Conservation (phyloP, 2,797 vertebrate species). For the Carduelis carduelis region DNA sequence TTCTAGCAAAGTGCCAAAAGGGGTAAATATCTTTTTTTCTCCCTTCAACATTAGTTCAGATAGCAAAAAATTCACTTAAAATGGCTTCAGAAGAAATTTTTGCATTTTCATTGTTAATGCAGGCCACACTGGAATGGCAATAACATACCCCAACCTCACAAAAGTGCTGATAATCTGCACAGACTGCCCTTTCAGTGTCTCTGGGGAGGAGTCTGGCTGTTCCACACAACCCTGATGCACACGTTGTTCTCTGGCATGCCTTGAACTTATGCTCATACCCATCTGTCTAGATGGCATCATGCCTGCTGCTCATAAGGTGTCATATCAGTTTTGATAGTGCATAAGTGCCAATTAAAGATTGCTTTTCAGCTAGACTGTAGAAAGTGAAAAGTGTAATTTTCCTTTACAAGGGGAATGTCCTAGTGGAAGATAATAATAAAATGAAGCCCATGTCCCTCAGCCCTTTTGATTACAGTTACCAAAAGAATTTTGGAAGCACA, state of each 20-base stretch:
- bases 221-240: background rate
- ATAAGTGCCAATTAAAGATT: slow-evolving; percentile 49
- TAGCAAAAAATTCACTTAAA: slow-evolving; percentile 14
- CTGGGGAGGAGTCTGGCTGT: slow-evolving; percentile 40
- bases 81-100: background rate
- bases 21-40: slow-evolving; percentile 7
- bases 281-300: slow-evolving; percentile 69
- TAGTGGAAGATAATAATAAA: background rate
- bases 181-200: slow-evolving; percentile 33
- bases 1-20: slow-evolving; percentile 1
- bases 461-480: background rate
- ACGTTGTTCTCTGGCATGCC: slow-evolving; percentile 38
- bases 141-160: background rate
- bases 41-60: background rate
- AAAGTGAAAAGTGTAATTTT: background rate
- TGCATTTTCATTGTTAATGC: background rate
- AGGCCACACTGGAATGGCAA: background rate
- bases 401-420: background rate
- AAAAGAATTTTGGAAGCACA: background rate
- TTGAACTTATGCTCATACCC: slow-evolving; percentile 53
- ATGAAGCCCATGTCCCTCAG: background rate
- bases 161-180: background rate
- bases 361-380: background rate
- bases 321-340: slow-evolving; percentile 6
- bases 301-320: slow-evolving; percentile 54